These are phyloP conservation scores for Synergus japonicus DNA, from an alignment of 2,888 invertebrate species.

Conservation along the genomic window DNA sequence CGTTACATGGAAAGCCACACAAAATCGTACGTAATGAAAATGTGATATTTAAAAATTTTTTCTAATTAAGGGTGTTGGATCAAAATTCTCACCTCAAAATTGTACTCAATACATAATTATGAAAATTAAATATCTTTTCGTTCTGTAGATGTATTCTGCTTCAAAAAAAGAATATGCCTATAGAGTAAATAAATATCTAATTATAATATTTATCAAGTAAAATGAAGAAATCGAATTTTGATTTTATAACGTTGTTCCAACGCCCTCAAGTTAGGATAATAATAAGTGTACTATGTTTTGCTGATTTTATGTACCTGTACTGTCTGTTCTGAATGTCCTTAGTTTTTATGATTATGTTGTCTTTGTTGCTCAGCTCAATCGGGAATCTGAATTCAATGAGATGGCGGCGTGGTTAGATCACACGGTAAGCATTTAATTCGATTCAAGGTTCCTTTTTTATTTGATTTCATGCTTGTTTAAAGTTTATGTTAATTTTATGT, in stretches of 20 bases:
- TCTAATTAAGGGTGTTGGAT: constrained; percentile 3
- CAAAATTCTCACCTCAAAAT: too few relatives aligned
- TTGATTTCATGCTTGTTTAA: neutral
- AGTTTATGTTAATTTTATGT: neutral
- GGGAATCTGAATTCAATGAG: constrained; percentile 94
- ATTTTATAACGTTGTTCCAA: too few relatives aligned
- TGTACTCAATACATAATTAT: too few relatives aligned
- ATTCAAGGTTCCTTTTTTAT: constrained; percentile 38
- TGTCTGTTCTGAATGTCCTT: constrained; percentile 60
- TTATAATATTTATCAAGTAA: too few relatives aligned
- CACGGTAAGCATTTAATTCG: constrained; percentile 82
- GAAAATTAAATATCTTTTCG: too few relatives aligned
- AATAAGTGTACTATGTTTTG: constrained; percentile 7
- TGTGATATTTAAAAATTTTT: constrained; percentile 46
- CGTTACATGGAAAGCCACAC: constrained; percentile 46
- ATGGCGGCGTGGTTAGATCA: constrained; percentile 95
- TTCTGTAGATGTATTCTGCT: too few relatives aligned
- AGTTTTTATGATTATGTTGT: constrained; percentile 63
- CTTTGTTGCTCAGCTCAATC: constrained; percentile 76
- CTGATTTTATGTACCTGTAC: constrained; percentile 42
- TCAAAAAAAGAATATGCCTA: too few relatives aligned
- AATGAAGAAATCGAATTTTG: too few relatives aligned
- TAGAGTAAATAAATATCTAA: too few relatives aligned
- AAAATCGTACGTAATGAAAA: constrained; percentile 64
- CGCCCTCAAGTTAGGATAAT: neutral